Evolutionary conservation across 2,797 vertebrate genomes (phyloP).

Genomic region (Gambelia wislizenii): DNA sequence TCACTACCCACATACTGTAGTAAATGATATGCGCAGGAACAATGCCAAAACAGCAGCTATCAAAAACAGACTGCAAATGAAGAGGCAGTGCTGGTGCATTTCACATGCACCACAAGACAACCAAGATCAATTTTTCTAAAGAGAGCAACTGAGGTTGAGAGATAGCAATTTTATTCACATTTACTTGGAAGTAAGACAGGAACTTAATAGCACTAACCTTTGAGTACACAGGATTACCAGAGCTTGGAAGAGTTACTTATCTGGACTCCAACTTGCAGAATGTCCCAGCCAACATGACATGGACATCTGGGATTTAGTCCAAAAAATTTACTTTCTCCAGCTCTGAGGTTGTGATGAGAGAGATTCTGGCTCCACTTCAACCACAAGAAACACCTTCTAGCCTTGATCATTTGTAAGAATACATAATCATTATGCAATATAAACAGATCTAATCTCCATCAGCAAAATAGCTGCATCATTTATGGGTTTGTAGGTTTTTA

Average conservation of each 20-base stretch:
- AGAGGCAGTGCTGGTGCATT: too few relatives aligned
- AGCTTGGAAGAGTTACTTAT: background rate
- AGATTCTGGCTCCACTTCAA: background rate
- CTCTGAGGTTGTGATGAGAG: background rate
- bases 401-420: too few relatives aligned
- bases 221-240: too few relatives aligned
- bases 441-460: background rate
- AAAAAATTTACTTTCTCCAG: too few relatives aligned
- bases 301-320: too few relatives aligned
- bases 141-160: background rate
- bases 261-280: too few relatives aligned
- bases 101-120: background rate
- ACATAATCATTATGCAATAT: background rate
- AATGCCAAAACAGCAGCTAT: background rate
- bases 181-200: background rate
- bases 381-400: background rate
- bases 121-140: background rate
- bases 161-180: background rate
- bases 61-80: background rate
- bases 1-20: background rate
- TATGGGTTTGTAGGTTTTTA: slow-evolving; percentile 9
- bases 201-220: background rate
- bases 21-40: background rate
- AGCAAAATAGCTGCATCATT: background rate
- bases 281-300: background rate